Percentiles rank a stretch among this genome's conserved stretches.
Evolutionary conservation across 2,113 vertebrate genomes (phyloP).

Genomic region (Manacus vitellinus): DNA sequence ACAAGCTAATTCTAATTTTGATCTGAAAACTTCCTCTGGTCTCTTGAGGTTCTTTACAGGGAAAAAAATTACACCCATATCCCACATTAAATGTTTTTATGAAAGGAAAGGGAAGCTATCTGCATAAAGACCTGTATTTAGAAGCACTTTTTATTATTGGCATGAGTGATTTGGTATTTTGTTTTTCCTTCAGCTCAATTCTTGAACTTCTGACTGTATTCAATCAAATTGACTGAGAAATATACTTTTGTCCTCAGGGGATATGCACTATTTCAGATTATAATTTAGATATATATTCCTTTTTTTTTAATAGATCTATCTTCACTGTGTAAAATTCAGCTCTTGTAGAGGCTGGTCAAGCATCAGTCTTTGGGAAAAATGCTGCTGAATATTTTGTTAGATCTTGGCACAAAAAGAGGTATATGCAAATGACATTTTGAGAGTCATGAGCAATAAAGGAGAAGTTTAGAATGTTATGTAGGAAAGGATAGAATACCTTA

Average conservation of each 20-base stretch:
- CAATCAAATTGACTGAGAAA: background rate
- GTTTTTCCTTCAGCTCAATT: background rate
- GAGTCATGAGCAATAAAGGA: background rate
- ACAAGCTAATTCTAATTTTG: background rate
- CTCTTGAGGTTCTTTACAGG: background rate
- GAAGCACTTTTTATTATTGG: background rate
- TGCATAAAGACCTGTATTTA: background rate
- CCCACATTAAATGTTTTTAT: background rate
- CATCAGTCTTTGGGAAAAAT: background rate
- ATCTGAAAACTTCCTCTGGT: background rate
- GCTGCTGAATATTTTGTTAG: background rate
- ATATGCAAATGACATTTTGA: background rate
- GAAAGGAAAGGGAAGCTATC: background rate
- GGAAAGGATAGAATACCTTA: background rate
- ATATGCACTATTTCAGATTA: background rate
- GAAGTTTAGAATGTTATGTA: background rate
- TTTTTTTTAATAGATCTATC: background rate
- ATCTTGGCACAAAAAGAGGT: background rate
- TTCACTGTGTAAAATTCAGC: background rate
- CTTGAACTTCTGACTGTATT: background rate
- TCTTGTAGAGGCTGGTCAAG: background rate
- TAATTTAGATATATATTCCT: background rate
- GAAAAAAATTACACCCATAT: background rate
- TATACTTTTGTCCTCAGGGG: background rate
- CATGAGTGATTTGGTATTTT: background rate